Evolutionary conservation across 1,140 invertebrate species (phyloP).

Genomic region (Cepaea nemoralis): DNA sequence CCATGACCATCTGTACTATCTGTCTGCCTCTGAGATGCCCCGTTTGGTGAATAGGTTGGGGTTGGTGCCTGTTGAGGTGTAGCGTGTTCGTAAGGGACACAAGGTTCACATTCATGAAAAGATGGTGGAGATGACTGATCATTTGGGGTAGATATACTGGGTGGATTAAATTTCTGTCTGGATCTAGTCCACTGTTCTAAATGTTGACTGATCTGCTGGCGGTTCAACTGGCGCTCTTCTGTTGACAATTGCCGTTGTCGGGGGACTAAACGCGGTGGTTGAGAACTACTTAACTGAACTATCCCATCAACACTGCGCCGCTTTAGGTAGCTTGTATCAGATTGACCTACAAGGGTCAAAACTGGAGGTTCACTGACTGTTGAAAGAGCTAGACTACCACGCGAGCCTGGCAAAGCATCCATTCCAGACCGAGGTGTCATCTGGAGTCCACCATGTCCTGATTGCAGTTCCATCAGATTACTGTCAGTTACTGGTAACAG

Average conservation of each 20-base stretch:
- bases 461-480: background rate
- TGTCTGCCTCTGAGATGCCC: background rate
- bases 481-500: background rate
- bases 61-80: conserved; percentile 8
- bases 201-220: conserved; percentile 65
- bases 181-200: conserved; percentile 65
- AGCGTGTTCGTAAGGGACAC: background rate
- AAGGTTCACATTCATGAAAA: conserved; percentile 22
- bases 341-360: conserved; percentile 1
- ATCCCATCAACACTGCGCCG: conserved; percentile 43
- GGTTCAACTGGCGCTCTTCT: conserved; percentile 65
- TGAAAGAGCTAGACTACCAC: conserved; percentile 35
- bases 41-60: background rate
- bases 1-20: conserved; percentile 1
- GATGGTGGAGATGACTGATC: conserved; percentile 47
- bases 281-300: conserved; percentile 33
- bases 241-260: conserved; percentile 58
- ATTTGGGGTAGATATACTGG: conserved; percentile 2
- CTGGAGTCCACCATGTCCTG: background rate
- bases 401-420: conserved; percentile 42
- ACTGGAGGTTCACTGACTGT: conserved; percentile 42
- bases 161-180: conserved; percentile 36
- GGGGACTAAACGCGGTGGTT: conserved; percentile 57
- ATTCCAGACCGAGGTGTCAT: background rate
- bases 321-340: conserved; percentile 20